Conservation (phyloP, 2,888 invertebrate species). For the Sinhomidia bicolor region DNA sequence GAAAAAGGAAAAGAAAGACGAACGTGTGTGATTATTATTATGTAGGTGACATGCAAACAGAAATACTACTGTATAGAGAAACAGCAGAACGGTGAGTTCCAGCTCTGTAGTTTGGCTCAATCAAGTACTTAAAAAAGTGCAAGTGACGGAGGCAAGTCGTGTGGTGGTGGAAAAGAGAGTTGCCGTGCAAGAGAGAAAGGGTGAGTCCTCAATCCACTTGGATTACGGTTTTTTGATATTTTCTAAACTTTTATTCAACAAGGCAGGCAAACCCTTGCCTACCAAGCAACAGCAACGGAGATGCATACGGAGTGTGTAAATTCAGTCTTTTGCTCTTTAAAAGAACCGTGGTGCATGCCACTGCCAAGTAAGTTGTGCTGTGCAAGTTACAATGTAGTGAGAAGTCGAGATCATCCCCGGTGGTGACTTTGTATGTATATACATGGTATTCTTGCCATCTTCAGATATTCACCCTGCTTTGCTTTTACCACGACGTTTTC, state of each 20-base stretch:
- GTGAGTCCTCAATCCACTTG: constrained; percentile 60
- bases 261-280: not conserved
- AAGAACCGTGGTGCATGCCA: no score
- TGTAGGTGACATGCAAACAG: constrained; percentile 11
- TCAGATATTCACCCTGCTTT: no score
- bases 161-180: not conserved
- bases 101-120: not conserved
- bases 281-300: not conserved
- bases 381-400: not conserved
- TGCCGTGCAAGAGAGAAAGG: constrained; percentile 18
- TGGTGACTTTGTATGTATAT: no score
- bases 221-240: constrained; percentile 54
- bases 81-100: not conserved
- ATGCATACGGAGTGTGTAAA: no score
- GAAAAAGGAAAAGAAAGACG: not conserved
- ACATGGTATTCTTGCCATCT: no score
- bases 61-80: not conserved
- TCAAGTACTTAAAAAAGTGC: constrained; percentile 19
- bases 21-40: not conserved
- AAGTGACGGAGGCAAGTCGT: not conserved
- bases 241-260: not conserved
- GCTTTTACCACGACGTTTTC: not conserved
- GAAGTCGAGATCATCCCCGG: no score
- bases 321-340: not conserved
- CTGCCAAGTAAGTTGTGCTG: not conserved